Evolutionary conservation across 2,797 vertebrate genomes (phyloP).

Genomic region (Arremon brunneinucha): DNA sequence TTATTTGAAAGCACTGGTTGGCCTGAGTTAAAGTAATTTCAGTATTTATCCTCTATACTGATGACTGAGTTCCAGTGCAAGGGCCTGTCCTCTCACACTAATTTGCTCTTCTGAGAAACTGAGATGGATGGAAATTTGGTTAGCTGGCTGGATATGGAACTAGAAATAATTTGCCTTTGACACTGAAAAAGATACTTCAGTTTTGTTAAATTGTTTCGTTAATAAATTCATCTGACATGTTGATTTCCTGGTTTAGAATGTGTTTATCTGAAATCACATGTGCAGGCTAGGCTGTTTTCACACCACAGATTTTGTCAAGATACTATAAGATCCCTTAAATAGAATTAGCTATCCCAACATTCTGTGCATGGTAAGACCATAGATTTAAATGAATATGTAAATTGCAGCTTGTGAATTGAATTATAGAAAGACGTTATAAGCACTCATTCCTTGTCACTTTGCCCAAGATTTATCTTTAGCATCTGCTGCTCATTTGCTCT

Average conservation of each 20-base stretch:
- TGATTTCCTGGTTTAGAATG: background rate
- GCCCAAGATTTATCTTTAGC: background rate
- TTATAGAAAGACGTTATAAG: slow-evolving; percentile 5
- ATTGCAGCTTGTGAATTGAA: background rate
- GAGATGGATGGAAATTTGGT: background rate
- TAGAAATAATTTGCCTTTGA: background rate
- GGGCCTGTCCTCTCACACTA: background rate
- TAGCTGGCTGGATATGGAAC: background rate
- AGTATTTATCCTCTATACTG: background rate
- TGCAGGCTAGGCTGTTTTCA: slow-evolving; percentile 5
- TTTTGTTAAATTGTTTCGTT: background rate
- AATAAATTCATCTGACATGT: background rate
- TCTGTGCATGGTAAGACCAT: background rate
- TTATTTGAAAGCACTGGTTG: background rate
- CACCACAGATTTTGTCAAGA: slow-evolving; percentile 19
- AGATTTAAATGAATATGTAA: slow-evolving; percentile 32
- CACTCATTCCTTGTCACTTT: background rate
- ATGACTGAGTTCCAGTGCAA: background rate
- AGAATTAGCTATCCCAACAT: background rate
- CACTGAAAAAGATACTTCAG: background rate
- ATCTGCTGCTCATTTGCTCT: slow-evolving; percentile 35
- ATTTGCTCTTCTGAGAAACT: background rate
- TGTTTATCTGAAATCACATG: background rate
- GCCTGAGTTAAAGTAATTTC: background rate
- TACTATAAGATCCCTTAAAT: background rate